Evolutionary conservation across 2,888 invertebrate genomes (phyloP).

Genomic region (Cantharis flavilabris): DNA sequence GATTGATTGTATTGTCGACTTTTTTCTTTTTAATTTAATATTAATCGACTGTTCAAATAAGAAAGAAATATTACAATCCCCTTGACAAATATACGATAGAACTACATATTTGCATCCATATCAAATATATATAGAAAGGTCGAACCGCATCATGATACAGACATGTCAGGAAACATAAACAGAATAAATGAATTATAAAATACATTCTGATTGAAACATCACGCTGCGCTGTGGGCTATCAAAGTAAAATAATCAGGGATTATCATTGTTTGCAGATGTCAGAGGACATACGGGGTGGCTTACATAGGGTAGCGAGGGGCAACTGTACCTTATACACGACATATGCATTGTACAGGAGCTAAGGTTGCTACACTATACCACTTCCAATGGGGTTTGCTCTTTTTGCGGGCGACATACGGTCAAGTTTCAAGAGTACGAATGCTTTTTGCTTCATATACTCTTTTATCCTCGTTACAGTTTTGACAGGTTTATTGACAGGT

Average conservation of each 20-base stretch:
- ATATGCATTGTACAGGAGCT: constrained; percentile 34
- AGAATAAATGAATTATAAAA: constrained; percentile 47
- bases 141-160: constrained; percentile 8
- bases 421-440: constrained; percentile 43
- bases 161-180: constrained; percentile 29
- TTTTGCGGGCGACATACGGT: constrained; percentile 53
- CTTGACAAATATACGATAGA: background rate
- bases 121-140: constrained; percentile 6
- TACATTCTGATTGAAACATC: constrained; percentile 50
- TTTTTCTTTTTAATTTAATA: background rate
- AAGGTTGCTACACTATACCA: constrained; percentile 5
- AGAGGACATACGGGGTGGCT: constrained; percentile 38
- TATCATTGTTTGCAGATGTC: constrained; percentile 58
- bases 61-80: constrained; percentile 8
- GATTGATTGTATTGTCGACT: background rate
- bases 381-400: constrained; percentile 43
- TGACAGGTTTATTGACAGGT: constrained; percentile 33
- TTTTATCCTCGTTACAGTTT: constrained; percentile 11
- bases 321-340: constrained; percentile 32
- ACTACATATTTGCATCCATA: constrained; percentile 11
- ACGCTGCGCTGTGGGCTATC: constrained; percentile 50
- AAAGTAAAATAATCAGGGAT: constrained; percentile 54
- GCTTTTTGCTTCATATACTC: background rate
- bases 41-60: background rate
- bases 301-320: constrained; percentile 25